Conservation (phyloP, 2,888 invertebrate species). For the Tetanocera ferruginea region DNA sequence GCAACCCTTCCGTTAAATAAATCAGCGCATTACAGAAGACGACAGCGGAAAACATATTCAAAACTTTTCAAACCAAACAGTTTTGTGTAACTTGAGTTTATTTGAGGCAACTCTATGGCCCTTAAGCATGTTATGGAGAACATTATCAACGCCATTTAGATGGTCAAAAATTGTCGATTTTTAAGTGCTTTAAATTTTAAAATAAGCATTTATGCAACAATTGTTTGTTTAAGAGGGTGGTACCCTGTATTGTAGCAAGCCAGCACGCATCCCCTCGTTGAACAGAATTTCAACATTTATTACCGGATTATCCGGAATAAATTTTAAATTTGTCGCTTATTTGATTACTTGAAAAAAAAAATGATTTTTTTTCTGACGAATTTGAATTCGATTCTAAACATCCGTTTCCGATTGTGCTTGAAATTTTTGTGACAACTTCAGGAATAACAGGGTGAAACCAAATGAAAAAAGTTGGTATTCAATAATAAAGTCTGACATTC, state of each 20-base stretch:
- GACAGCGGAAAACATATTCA: constrained; percentile 29
- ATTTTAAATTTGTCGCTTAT: constrained; percentile 22
- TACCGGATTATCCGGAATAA: constrained; percentile 17
- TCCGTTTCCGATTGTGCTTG: constrained; percentile 7
- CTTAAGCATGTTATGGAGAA: constrained; percentile 39
- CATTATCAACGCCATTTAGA: constrained; percentile 52
- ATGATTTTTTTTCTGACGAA: not conserved
- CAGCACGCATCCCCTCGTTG: not conserved
- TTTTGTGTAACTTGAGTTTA: not conserved
- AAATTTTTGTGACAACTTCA: not conserved
- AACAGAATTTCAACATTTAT: not conserved
- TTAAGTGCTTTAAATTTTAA: constrained; percentile 27
- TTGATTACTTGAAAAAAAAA: too few relatives aligned
- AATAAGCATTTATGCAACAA: constrained; percentile 5
- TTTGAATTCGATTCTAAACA: constrained; percentile 16
- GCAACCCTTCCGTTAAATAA: constrained; percentile 67
- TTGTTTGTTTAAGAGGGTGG: not conserved
- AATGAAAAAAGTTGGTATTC: not conserved
- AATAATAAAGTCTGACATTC: too few relatives aligned
- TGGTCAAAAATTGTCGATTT: constrained; percentile 20
- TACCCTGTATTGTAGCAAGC: not conserved
- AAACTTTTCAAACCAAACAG: constrained; percentile 30
- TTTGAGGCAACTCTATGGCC: constrained; percentile 16
- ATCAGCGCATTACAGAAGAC: constrained; percentile 59
- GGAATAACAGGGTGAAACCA: not conserved